Evolutionary conservation across 2,113 vertebrate genomes (phyloP).

Genomic region (Antigone vipio): DNA sequence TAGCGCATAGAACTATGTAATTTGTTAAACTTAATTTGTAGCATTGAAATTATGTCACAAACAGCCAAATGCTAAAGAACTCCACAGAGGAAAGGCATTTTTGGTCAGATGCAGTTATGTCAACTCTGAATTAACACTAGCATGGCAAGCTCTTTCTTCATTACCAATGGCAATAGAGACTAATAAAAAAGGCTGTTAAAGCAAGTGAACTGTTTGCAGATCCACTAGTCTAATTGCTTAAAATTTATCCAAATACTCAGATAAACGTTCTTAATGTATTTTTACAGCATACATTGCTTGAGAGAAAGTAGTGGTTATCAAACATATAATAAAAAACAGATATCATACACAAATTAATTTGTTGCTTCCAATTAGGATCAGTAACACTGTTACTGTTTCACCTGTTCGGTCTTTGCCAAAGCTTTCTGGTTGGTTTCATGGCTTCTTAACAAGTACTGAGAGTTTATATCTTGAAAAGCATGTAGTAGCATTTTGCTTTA

Average conservation of each 20-base stretch:
- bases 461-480: background rate
- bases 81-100: background rate
- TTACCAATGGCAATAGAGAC: background rate
- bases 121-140: background rate
- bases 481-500: background rate
- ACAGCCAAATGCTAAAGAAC: background rate
- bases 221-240: background rate
- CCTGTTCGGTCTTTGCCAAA: background rate
- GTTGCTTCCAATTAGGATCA: background rate
- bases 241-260: background rate
- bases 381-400: background rate
- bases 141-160: background rate
- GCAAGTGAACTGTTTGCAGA: background rate
- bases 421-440: background rate
- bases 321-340: background rate
- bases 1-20: background rate
- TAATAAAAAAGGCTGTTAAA: background rate
- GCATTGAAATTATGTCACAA: background rate
- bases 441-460: background rate
- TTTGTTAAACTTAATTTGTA: background rate
- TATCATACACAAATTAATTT: background rate
- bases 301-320: background rate
- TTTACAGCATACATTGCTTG: background rate
- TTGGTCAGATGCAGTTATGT: background rate
- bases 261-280: background rate